phyloP scores from a whole-genome alignment of 2,888 invertebrate genomes.

The Andrena fulva region DNA sequence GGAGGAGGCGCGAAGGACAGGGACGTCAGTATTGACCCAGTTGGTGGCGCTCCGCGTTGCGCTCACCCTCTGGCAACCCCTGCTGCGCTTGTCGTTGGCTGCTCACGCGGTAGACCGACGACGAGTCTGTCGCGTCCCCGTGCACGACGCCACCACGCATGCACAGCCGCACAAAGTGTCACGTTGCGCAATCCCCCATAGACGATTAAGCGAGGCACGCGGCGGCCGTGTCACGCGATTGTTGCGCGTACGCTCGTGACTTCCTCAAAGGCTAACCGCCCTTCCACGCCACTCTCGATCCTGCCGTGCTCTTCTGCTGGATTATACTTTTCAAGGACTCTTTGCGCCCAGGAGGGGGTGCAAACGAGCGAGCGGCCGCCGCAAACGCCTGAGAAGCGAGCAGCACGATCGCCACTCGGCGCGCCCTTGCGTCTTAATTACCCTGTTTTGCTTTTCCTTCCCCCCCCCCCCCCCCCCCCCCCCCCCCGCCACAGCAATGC shows the following conservation, averaged over 20 bases:
- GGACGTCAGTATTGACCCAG: slow-evolving; percentile 79
- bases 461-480: too few relatives aligned
- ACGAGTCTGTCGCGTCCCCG: slow-evolving; percentile 6
- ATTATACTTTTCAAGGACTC: slow-evolving; percentile 46
- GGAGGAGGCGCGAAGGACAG: slow-evolving; percentile 66
- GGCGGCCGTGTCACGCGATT: slow-evolving; percentile 28
- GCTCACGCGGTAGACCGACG: slow-evolving; percentile 42
- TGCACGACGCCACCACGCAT: neutral
- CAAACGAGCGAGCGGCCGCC: slow-evolving; percentile 3
- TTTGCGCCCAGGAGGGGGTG: neutral
- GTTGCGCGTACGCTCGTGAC: slow-evolving; percentile 27
- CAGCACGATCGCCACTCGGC: neutral
- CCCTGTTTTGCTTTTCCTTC: neutral
- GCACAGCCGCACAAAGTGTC: slow-evolving; percentile 37
- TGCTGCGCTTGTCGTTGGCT: slow-evolving; percentile 40
- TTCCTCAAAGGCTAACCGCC: slow-evolving; percentile 41
- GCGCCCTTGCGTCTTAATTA: slow-evolving; percentile 12
- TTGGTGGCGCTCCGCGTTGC: slow-evolving; percentile 75
- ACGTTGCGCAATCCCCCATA: slow-evolving; percentile 35
- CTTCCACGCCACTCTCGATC: neutral
- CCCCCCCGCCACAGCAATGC: too few relatives aligned
- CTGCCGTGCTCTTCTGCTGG: neutral
- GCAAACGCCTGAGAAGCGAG: neutral
- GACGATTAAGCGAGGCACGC: slow-evolving; percentile 39
- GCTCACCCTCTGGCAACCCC: slow-evolving; percentile 58